Conservation (phyloP, 2,888 invertebrate genomes). For the Amphipyra tragopoginis region DNA sequence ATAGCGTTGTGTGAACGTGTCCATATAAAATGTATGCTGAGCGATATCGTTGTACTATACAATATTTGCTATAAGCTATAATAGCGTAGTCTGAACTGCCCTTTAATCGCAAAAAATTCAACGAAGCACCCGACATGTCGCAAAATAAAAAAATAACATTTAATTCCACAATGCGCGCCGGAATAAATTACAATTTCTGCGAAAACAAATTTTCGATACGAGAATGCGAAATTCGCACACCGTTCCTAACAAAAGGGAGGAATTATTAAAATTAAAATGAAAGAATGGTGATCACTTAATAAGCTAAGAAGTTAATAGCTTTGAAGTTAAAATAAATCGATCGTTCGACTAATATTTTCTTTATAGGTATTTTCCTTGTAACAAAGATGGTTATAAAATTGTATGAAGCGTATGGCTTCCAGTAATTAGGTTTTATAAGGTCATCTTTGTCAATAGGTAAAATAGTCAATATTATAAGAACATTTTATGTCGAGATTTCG, state of each 20-base stretch:
- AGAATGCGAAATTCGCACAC: background rate
- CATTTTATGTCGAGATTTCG: background rate
- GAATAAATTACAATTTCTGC: too few relatives aligned
- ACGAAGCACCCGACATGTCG: too few relatives aligned
- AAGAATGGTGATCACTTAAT: constrained; percentile 19
- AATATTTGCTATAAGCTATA: too few relatives aligned
- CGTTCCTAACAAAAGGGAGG: background rate
- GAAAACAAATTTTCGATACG: too few relatives aligned
- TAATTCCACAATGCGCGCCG: too few relatives aligned
- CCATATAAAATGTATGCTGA: too few relatives aligned
- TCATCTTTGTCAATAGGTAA: background rate
- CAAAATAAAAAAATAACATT: too few relatives aligned
- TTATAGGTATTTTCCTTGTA: constrained; percentile 1
- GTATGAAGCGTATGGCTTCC: constrained; percentile 4
- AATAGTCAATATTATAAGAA: background rate
- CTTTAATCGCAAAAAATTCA: too few relatives aligned
- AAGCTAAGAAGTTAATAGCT: constrained; percentile 19
- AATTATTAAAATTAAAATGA: background rate
- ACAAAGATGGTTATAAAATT: background rate
- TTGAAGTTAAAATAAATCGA: constrained; percentile 19
- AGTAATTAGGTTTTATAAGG: background rate
- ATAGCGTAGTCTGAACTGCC: too few relatives aligned
- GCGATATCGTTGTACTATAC: too few relatives aligned
- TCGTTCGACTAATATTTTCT: background rate
- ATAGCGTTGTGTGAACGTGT: too few relatives aligned